A percentile compares a stretch with the other conserved stretches of the same genome.
Conservation (phyloP, 2,888 invertebrate genomes). For the Emmelina monodactyla region DNA sequence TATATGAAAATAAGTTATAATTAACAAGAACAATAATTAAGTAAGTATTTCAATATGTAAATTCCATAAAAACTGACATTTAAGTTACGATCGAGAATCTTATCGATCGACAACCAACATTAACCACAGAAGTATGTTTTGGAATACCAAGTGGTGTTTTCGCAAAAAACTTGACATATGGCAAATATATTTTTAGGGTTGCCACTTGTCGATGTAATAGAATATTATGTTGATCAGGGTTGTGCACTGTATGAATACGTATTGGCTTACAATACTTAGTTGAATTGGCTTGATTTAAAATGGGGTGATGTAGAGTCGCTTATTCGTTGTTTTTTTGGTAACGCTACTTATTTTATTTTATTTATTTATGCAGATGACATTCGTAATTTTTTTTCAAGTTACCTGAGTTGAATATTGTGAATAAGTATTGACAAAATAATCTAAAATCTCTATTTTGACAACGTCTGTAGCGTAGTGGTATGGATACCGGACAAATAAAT, state of each 20-base stretch:
- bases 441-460: too few species aligned
- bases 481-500: too few species aligned
- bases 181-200: neutral
- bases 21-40: too few species aligned
- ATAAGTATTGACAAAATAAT: neutral
- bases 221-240: conserved; percentile 41
- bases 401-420: neutral
- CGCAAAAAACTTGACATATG: conserved; percentile 1
- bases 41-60: too few species aligned
- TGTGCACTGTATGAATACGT: conserved; percentile 12
- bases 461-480: too few species aligned
- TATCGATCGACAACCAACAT: too few species aligned
- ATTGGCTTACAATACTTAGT: conserved; percentile 35
- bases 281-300: too few species aligned
- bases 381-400: neutral
- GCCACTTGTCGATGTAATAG: conserved; percentile 1
- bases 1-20: too few species aligned
- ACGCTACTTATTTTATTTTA: neutral
- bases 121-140: neutral
- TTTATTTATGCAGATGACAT: neutral
- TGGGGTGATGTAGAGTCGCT: neutral
- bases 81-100: too few species aligned
- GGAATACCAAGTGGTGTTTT: neutral
- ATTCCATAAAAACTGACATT: too few species aligned
- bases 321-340: neutral